These are phyloP conservation scores for Germaria angustata DNA, from an alignment of 2,888 invertebrate species.

Conservation along the genomic window DNA sequence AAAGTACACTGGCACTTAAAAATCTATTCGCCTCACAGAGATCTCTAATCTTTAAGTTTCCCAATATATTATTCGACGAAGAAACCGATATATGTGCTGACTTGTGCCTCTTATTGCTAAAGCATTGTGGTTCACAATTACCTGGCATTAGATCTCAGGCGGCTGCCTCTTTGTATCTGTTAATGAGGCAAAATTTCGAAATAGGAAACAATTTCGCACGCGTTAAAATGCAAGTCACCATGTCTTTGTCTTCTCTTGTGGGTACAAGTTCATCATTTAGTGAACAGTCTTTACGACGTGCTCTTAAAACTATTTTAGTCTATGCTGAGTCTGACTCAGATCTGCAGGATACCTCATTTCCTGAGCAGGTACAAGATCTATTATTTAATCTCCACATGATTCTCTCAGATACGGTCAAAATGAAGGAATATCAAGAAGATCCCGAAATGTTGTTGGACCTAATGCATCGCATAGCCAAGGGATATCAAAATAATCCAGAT, in stretches of 20 bases:
- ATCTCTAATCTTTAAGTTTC: slow-evolving; percentile 93
- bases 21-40: slow-evolving; percentile 96
- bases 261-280: slow-evolving; percentile 94
- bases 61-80: slow-evolving; percentile 92
- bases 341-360: slow-evolving; percentile 93
- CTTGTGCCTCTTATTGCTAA: slow-evolving; percentile 92
- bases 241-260: slow-evolving; percentile 96
- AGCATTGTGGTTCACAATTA: slow-evolving; percentile 95
- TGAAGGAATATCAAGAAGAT: slow-evolving; percentile 99
- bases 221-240: slow-evolving; percentile 99
- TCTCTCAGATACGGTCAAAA: slow-evolving; percentile 98
- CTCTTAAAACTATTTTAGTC: slow-evolving; percentile 95
- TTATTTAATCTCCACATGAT: slow-evolving; percentile 99
- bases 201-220: slow-evolving; percentile 98
- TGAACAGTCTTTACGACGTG: slow-evolving; percentile 93
- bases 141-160: slow-evolving; percentile 93
- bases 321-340: slow-evolving; percentile 96
- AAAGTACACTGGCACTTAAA: slow-evolving; percentile 93
- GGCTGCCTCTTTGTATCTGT: slow-evolving; percentile 94
- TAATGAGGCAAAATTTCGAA: slow-evolving; percentile 98
- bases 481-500: slow-evolving; percentile 96
- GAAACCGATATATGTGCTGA: slow-evolving; percentile 94
- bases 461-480: slow-evolving; percentile 98
- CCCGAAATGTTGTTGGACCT: slow-evolving; percentile 98
- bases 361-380: slow-evolving; percentile 95